A percentile compares a stretch with the other conserved stretches of the same genome.
These are phyloP conservation scores for Mesitornis unicolor DNA, from an alignment of 2,113 vertebrate genomes.

Conservation along the genomic window DNA sequence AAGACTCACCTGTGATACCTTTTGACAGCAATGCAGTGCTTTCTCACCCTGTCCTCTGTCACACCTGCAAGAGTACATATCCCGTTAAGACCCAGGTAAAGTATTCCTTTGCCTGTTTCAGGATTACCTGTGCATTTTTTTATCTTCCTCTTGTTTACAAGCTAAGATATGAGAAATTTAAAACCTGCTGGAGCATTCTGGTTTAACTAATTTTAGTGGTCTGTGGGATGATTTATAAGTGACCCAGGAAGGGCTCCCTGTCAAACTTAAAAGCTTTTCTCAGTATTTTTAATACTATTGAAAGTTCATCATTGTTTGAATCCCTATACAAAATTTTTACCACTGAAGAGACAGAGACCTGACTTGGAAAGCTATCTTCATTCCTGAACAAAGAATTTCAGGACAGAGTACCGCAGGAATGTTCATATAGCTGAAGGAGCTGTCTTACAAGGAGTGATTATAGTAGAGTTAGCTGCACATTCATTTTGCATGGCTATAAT, in stretches of 20 bases:
- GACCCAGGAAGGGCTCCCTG: not conserved
- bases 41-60: not conserved
- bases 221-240: not conserved
- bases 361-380: not conserved
- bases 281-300: not conserved
- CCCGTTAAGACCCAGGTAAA: not conserved
- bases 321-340: not conserved
- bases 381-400: not conserved
- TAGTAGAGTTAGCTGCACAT: not conserved
- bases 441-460: not conserved
- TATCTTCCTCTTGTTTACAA: not conserved
- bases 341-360: not conserved
- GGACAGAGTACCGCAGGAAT: not conserved
- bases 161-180: not conserved
- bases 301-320: not conserved
- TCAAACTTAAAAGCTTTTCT: not conserved
- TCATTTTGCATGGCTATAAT: not conserved
- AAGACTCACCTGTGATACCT: not conserved
- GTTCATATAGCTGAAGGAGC: not conserved
- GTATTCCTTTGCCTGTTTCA: not conserved
- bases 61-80: not conserved
- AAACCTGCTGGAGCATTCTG: not conserved
- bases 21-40: not conserved
- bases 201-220: not conserved
- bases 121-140: not conserved